phyloP scores from a whole-genome alignment of 2,113 vertebrate species.

The Phalacrocorax aristotelis region DNA sequence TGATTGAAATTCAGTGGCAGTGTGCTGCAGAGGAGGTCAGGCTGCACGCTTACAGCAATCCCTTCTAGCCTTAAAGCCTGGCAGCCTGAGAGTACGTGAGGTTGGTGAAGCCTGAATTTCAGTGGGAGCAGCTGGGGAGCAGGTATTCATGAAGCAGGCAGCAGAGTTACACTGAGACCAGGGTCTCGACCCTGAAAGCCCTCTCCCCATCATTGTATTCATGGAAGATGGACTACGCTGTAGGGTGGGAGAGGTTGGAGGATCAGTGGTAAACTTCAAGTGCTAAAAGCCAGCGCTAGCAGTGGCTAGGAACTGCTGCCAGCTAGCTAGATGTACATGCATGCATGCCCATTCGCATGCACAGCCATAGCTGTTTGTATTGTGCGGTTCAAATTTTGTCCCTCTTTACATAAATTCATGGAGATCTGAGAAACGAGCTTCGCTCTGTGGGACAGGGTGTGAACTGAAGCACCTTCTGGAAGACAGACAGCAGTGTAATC shows the following conservation, averaged over 20 bases:
- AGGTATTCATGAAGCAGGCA: not conserved
- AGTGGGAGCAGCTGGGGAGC: not conserved
- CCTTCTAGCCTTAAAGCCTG: not conserved
- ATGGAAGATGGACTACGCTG: not conserved
- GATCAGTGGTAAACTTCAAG: not conserved
- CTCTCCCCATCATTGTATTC: not conserved
- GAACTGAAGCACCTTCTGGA: conserved; percentile 76
- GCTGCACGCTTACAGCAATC: not conserved
- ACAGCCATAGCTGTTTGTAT: not conserved
- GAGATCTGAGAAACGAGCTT: conserved; percentile 5
- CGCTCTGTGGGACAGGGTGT: conserved; percentile 49
- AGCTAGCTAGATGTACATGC: not conserved
- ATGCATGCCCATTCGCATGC: not conserved
- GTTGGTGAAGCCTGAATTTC: conserved; percentile 1
- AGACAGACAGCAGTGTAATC: conserved; percentile 81
- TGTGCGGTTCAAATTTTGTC: not conserved
- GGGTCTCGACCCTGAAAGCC: not conserved
- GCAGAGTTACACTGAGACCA: not conserved
- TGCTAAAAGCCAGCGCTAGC: not conserved
- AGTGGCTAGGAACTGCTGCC: not conserved
- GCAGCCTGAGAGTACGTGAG: not conserved
- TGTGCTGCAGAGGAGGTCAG: not conserved
- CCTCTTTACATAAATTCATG: not conserved
- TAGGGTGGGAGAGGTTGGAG: not conserved
- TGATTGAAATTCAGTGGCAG: conserved; percentile 36